A percentile compares a stretch with the other conserved stretches of the same genome.
These are phyloP conservation scores for Eudyptes chrysolophus DNA, from an alignment of 2,113 vertebrate genomes.

Conservation along the genomic window DNA sequence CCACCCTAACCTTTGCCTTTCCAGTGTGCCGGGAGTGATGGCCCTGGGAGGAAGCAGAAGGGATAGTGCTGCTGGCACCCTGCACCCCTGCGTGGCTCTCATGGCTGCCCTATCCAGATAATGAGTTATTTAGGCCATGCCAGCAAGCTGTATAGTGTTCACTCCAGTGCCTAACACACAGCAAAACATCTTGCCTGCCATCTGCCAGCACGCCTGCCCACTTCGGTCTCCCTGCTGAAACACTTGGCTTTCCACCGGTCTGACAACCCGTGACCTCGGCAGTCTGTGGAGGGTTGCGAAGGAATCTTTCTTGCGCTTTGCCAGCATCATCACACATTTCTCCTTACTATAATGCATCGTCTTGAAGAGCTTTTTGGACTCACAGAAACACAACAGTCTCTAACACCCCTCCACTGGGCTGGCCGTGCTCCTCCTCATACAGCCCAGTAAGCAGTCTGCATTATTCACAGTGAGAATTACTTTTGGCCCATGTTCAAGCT, in stretches of 20 bases:
- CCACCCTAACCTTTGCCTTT: background rate
- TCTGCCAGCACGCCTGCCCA: background rate
- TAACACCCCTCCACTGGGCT: background rate
- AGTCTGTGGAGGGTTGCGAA: rapidly evolving
- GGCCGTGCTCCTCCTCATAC: background rate
- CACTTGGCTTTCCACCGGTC: rapidly evolving
- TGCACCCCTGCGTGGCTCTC: rapidly evolving
- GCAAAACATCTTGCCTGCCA: background rate
- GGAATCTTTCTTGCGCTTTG: background rate
- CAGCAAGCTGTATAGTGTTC: background rate
- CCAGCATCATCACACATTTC: background rate
- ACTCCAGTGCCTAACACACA: background rate
- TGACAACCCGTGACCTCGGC: background rate
- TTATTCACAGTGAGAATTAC: background rate
- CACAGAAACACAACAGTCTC: background rate
- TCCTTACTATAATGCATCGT: background rate
- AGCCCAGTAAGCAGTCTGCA: background rate
- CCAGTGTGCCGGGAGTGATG: background rate
- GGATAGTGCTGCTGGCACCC: rapidly evolving
- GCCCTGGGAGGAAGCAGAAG: background rate
- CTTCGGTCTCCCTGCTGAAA: background rate
- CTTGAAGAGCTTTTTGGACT: background rate
- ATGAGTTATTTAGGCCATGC: background rate
- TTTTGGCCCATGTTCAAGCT: background rate
- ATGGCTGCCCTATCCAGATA: background rate